phyloP scores from a whole-genome alignment of 2,113 vertebrate genomes.

The Gambusia affinis region DNA sequence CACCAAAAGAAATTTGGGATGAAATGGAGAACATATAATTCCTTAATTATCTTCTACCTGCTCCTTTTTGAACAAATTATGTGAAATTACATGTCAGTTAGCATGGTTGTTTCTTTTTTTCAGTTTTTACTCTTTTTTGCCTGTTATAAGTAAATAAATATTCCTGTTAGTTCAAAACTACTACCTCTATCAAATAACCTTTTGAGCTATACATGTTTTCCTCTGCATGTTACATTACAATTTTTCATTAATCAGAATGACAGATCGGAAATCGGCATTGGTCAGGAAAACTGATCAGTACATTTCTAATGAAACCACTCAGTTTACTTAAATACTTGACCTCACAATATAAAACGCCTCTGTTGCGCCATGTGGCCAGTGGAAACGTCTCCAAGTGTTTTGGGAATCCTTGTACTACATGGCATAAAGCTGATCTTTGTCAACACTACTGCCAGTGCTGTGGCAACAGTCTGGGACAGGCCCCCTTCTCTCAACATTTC shows the following conservation, averaged over 20 bases:
- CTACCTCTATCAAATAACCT: not conserved
- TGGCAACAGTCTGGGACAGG: slow-evolving; percentile 14
- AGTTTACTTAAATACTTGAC: not conserved
- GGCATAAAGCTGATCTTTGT: not conserved
- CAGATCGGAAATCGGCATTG: not conserved
- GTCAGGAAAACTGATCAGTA: not conserved
- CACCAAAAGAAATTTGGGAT: not conserved
- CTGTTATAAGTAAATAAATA: too few species aligned
- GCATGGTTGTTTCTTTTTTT: too few species aligned
- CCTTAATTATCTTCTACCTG: not conserved
- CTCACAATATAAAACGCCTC: not conserved
- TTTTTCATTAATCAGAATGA: not conserved
- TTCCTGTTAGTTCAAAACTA: not conserved
- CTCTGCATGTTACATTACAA: not conserved
- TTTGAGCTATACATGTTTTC: not conserved
- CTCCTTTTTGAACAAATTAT: too few species aligned
- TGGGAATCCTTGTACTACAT: slow-evolving; percentile 2
- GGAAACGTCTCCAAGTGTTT: not conserved
- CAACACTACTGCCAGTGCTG: slow-evolving; percentile 3
- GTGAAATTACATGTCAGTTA: too few species aligned
- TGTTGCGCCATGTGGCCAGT: not conserved
- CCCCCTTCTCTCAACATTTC: not conserved
- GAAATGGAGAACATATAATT: too few species aligned
- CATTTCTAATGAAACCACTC: not conserved
- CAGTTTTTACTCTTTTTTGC: too few species aligned